Conservation (phyloP, 2,113 vertebrate genomes). For the Megaceryle torquata region DNA sequence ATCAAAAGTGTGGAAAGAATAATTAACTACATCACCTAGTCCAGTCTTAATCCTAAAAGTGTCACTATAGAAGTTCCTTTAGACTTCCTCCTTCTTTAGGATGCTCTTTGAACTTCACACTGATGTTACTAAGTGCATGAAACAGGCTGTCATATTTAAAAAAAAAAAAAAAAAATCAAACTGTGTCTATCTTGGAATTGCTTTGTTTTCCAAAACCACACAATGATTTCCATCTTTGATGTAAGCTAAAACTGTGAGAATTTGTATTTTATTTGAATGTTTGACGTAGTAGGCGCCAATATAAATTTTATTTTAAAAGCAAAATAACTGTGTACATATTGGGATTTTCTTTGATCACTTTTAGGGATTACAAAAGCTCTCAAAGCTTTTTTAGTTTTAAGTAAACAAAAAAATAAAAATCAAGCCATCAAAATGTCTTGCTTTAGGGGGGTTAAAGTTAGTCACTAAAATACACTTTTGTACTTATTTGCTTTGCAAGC, state of each 20-base stretch:
- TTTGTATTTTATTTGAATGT: slow-evolving; percentile 19
- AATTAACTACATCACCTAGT: neutral
- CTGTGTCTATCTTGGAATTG: slow-evolving; percentile 19
- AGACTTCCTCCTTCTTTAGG: neutral
- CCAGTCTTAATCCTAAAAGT: neutral
- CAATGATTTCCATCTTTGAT: slow-evolving; percentile 41
- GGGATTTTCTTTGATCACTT: neutral
- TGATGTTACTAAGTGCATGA: slow-evolving; percentile 13
- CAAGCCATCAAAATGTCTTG: neutral
- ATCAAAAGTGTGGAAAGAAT: neutral
- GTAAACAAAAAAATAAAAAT: neutral
- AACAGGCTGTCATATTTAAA: neutral
- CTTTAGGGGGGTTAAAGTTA: neutral
- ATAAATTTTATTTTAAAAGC: slow-evolving; percentile 31
- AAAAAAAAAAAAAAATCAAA: slow-evolving; percentile 31
- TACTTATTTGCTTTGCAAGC: neutral
- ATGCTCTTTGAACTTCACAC: neutral
- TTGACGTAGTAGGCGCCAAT: slow-evolving; percentile 30
- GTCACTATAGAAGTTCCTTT: neutral
- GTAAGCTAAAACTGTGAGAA: slow-evolving; percentile 43
- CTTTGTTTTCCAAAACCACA: slow-evolving; percentile 46
- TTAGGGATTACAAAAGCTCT: neutral
- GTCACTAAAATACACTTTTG: neutral
- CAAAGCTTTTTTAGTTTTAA: neutral
- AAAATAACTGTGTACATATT: slow-evolving; percentile 36